These are phyloP conservation scores for Stigmatopora nigra DNA, from an alignment of 2,113 vertebrate species.

Conservation along the genomic window DNA sequence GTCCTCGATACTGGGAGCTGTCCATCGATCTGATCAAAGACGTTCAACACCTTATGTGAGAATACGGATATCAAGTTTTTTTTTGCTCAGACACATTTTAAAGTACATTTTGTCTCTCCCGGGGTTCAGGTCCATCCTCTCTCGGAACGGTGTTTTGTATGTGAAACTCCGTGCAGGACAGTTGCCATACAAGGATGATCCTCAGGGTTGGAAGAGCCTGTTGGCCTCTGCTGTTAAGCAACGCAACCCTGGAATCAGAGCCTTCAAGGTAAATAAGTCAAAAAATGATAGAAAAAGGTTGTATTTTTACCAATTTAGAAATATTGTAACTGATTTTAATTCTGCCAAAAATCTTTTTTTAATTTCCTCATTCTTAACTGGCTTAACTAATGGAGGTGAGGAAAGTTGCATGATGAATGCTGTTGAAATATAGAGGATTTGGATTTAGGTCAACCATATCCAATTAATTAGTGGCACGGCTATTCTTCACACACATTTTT, in stretches of 20 bases:
- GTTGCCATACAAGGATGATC: conserved; percentile 95
- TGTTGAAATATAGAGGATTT: too few relatives aligned
- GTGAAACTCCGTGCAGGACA: conserved; percentile 93
- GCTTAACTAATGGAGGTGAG: too few relatives aligned
- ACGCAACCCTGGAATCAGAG: conserved; percentile 75
- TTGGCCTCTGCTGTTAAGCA: conserved; percentile 82
- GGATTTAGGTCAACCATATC: too few relatives aligned
- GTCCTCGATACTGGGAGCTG: conserved; percentile 96
- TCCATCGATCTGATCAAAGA: conserved; percentile 88
- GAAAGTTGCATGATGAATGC: too few relatives aligned
- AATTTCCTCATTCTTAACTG: too few relatives aligned
- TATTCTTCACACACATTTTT: not conserved
- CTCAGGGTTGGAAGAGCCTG: conserved; percentile 92
- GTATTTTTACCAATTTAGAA: too few relatives aligned
- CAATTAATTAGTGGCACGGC: too few relatives aligned
- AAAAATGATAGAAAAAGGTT: not conserved
- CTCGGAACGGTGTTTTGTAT: conserved; percentile 86
- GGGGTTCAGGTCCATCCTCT: conserved; percentile 82
- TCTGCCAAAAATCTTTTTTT: too few relatives aligned
- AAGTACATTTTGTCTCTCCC: not conserved
- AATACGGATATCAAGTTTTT: not conserved
- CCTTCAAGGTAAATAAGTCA: conserved; percentile 79
- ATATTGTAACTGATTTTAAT: too few relatives aligned
- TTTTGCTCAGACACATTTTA: not conserved
- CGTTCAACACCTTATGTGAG: conserved; percentile 85